A percentile compares a stretch with the other conserved stretches of the same genome.
Conservation (phyloP, 2,113 vertebrate genomes). For the Hydrolagus affinis region DNA sequence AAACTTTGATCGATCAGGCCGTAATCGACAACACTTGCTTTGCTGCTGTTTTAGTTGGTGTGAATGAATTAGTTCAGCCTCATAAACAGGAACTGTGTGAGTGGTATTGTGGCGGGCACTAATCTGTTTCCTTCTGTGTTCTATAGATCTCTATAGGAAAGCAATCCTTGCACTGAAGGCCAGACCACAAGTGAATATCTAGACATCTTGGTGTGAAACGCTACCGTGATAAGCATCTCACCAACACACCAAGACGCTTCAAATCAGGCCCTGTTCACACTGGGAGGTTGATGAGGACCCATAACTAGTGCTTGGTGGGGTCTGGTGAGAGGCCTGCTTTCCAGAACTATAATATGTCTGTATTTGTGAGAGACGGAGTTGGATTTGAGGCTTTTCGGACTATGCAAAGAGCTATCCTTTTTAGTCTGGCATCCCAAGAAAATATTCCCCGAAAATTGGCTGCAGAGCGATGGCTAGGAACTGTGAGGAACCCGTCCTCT, state of each 20-base stretch:
- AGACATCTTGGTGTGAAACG: not conserved
- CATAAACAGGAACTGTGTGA: not conserved
- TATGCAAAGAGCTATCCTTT: not conserved
- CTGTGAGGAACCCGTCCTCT: not conserved
- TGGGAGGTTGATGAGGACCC: not conserved
- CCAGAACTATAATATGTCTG: not conserved
- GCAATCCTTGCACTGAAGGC: constrained; percentile 22
- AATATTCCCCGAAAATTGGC: not conserved
- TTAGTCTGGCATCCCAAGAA: not conserved
- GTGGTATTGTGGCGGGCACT: not conserved
- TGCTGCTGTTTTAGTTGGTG: not conserved
- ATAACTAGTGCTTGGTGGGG: not conserved
- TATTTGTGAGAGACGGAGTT: not conserved
- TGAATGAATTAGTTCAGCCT: too few species aligned
- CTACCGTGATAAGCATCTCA: not conserved
- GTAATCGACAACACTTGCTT: not conserved
- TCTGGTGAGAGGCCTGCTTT: not conserved
- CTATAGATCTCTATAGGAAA: constrained; percentile 28
- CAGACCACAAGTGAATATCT: constrained; percentile 8
- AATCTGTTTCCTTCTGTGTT: not conserved
- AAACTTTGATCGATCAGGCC: not conserved
- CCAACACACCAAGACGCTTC: not conserved
- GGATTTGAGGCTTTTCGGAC: not conserved
- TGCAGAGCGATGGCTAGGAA: not conserved
- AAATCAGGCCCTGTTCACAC: not conserved